Evolutionary conservation across 2,797 vertebrate species (phyloP).

Genomic region (Heliangelus exortis): DNA sequence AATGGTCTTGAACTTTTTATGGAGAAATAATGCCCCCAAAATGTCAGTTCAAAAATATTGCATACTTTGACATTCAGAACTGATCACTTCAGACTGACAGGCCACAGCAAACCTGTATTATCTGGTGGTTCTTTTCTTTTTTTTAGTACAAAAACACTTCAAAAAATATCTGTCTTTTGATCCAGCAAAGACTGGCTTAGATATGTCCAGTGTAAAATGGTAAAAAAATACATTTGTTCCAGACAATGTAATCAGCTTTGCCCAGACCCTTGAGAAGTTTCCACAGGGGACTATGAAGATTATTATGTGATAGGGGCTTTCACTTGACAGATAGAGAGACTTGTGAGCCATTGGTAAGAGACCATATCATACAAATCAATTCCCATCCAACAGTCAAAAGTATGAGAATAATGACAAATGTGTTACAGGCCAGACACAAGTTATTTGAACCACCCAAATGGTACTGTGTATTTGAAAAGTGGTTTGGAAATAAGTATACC

Average conservation of each 20-base stretch:
- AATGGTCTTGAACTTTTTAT: background rate
- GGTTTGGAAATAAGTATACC: background rate
- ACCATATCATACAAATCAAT: background rate
- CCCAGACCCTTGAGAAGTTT: background rate
- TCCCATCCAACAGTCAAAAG: background rate
- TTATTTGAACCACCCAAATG: background rate
- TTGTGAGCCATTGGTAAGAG: constrained; percentile 30
- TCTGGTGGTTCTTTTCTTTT: background rate
- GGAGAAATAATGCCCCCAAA: constrained; percentile 5
- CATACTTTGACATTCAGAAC: background rate
- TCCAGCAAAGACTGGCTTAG: background rate
- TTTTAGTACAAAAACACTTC: background rate
- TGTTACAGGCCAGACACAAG: background rate
- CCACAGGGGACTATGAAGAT: background rate
- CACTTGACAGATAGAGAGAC: background rate
- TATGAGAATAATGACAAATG: background rate
- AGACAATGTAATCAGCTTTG: background rate
- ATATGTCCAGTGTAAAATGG: background rate
- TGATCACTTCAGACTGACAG: background rate
- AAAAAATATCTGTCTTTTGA: background rate
- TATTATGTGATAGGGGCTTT: background rate
- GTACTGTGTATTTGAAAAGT: background rate
- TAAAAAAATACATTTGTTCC: background rate
- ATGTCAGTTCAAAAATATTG: constrained; percentile 18
- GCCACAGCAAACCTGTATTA: background rate